phyloP scores from a whole-genome alignment of 2,113 vertebrate species.

The Perca fluviatilis region DNA sequence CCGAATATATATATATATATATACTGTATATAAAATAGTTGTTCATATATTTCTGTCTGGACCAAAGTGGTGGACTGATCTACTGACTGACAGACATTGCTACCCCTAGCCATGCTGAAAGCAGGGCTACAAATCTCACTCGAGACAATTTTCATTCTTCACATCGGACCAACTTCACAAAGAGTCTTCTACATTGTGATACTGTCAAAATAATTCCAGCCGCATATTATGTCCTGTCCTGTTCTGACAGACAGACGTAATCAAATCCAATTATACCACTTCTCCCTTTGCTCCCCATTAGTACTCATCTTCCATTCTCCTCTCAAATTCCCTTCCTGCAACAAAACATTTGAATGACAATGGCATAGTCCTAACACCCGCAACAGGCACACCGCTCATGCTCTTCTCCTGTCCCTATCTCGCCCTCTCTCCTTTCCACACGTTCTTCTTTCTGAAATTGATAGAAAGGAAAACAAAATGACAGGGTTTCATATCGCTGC shows the following conservation, averaged over 20 bases:
- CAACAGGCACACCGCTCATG: constrained; percentile 54
- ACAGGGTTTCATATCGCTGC: constrained; percentile 77
- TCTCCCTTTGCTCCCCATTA: constrained; percentile 80
- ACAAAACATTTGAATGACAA: constrained; percentile 84
- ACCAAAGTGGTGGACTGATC: not conserved
- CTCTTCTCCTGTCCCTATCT: constrained; percentile 47
- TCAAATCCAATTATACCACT: constrained; percentile 80
- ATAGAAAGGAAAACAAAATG: constrained; percentile 81
- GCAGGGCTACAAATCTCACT: not conserved
- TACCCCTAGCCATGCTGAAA: not conserved
- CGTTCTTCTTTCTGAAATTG: constrained; percentile 65
- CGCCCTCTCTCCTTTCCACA: constrained; percentile 56
- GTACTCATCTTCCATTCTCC: constrained; percentile 74
- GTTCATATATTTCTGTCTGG: constrained; percentile 9
- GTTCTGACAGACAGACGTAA: constrained; percentile 76
- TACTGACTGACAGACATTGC: not conserved
- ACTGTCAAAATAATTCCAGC: constrained; percentile 67
- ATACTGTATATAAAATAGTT: not conserved
- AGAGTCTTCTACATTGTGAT: constrained; percentile 46
- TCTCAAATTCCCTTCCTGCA: constrained; percentile 71
- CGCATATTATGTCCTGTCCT: constrained; percentile 67
- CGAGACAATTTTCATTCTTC: constrained; percentile 31
- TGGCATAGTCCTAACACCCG: constrained; percentile 60
- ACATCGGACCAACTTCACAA: constrained; percentile 43
- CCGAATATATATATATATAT: too few relatives aligned